Evolutionary conservation across 2,888 invertebrate genomes (phyloP).

Genomic region (Baccha elongata): DNA sequence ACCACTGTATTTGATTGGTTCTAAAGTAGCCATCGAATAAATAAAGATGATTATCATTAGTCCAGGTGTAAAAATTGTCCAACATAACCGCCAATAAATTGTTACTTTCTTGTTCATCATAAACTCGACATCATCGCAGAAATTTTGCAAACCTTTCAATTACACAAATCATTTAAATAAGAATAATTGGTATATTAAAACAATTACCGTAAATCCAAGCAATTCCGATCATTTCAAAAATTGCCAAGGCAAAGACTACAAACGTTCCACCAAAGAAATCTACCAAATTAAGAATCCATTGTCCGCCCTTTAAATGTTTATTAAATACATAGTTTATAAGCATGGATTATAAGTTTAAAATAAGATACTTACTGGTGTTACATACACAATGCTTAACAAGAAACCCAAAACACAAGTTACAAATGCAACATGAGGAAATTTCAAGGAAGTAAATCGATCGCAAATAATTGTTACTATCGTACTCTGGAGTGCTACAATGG

Average conservation of each 20-base stretch:
- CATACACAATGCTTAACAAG: slow-evolving; percentile 86
- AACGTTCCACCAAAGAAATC: slow-evolving; percentile 86
- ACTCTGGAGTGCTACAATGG: slow-evolving; percentile 88
- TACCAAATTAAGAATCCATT: slow-evolving; percentile 85
- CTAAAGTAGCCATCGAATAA: slow-evolving; percentile 86
- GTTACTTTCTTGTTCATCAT: slow-evolving; percentile 87
- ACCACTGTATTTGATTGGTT: slow-evolving; percentile 85
- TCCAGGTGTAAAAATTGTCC: slow-evolving; percentile 88
- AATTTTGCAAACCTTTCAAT: slow-evolving; percentile 84
- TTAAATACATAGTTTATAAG: too few relatives aligned
- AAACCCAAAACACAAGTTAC: slow-evolving; percentile 85
- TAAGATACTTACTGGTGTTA: slow-evolving; percentile 87
- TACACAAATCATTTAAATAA: neutral
- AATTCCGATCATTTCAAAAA: slow-evolving; percentile 84
- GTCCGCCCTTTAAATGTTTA: slow-evolving; percentile 84
- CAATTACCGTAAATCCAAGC: slow-evolving; percentile 85
- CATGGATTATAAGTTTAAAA: too few relatives aligned
- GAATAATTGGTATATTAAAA: neutral
- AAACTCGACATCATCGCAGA: slow-evolving; percentile 89
- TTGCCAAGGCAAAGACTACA: slow-evolving; percentile 84
- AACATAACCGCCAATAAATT: slow-evolving; percentile 90
- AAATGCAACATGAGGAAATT: slow-evolving; percentile 85
- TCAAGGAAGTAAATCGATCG: slow-evolving; percentile 86
- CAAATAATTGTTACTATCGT: slow-evolving; percentile 87
- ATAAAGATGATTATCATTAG: slow-evolving; percentile 87